Conservation (phyloP, 2,797 vertebrate species). For the Heterohyrax brucei region DNA sequence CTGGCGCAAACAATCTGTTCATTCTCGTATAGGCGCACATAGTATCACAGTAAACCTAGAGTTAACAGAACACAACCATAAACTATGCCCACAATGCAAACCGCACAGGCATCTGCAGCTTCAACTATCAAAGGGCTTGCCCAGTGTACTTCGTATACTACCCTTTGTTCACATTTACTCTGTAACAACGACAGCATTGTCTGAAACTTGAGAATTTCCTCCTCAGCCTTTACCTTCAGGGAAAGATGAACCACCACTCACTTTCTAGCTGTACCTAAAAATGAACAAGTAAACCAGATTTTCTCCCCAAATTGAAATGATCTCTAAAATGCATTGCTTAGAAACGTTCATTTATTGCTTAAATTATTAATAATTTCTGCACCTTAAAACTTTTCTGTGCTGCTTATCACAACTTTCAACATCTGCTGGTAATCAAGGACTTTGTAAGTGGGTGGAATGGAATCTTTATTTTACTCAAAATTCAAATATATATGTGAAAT, state of each 20-base stretch:
- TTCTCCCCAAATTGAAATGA: constrained; percentile 51
- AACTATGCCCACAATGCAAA: neutral
- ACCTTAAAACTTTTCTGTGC: constrained; percentile 22
- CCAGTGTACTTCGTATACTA: neutral
- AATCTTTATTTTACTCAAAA: constrained; percentile 41
- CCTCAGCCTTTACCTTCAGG: constrained; percentile 15
- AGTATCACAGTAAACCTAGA: constrained; percentile 20
- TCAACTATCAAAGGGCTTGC: neutral
- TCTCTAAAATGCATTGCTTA: constrained; percentile 33
- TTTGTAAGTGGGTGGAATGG: constrained; percentile 45
- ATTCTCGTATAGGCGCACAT: constrained; percentile 22
- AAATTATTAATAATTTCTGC: constrained; percentile 41
- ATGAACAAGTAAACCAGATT: neutral
- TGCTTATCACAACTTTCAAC: neutral
- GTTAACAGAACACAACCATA: constrained; percentile 7
- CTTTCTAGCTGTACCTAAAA: constrained; percentile 19
- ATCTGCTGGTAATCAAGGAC: neutral
- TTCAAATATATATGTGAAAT: neutral
- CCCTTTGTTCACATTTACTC: constrained; percentile 44
- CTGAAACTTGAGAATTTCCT: constrained; percentile 68
- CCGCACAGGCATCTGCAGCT: neutral
- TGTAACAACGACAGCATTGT: neutral
- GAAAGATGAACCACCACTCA: constrained; percentile 45
- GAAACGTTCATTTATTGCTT: neutral
- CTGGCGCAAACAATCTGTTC: constrained; percentile 59